Evolutionary conservation across 2,888 invertebrate genomes (phyloP).

Genomic region (Megamerina dolium): DNA sequence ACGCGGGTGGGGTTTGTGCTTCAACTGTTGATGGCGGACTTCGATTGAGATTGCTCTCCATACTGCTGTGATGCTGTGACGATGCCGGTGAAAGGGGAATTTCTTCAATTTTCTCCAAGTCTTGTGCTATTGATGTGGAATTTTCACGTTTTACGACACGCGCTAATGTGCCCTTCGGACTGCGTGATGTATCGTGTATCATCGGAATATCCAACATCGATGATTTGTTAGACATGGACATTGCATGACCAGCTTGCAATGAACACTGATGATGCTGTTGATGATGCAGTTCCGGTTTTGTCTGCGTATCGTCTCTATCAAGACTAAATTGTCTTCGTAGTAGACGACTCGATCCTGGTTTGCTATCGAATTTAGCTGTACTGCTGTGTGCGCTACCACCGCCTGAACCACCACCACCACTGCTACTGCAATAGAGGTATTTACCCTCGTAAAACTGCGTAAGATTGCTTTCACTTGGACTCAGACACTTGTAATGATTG

Average conservation of each 20-base stretch:
- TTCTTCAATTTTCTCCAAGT: conserved; percentile 65
- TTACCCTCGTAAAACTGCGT: conserved; percentile 46
- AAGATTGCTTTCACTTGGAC: conserved; percentile 56
- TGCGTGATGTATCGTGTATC: conserved; percentile 44
- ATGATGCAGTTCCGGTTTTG: conserved; percentile 33
- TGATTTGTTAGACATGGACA: conserved; percentile 29
- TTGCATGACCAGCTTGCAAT: conserved; percentile 30
- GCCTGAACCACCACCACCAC: conserved; percentile 22
- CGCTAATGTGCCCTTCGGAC: conserved; percentile 38
- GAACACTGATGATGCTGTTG: conserved; percentile 28
- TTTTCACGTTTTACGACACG: conserved; percentile 61
- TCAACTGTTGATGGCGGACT: conserved; percentile 44
- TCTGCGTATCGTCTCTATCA: conserved; percentile 57
- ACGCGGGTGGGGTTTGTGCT: conserved; percentile 31
- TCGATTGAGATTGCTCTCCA: conserved; percentile 46
- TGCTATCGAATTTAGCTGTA: conserved; percentile 37
- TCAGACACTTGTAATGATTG: conserved; percentile 67
- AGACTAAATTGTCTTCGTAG: conserved; percentile 64
- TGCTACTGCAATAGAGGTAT: conserved; percentile 35
- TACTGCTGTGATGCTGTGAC: conserved; percentile 47
- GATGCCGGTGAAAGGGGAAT: conserved; percentile 54
- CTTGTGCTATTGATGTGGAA: conserved; percentile 62
- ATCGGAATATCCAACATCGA: conserved; percentile 43
- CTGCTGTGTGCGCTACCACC: conserved; percentile 23
- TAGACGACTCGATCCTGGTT: conserved; percentile 51